These are phyloP conservation scores for Apolygus lucorum DNA, from an alignment of 1,140 invertebrate genomes.

Conservation along the genomic window DNA sequence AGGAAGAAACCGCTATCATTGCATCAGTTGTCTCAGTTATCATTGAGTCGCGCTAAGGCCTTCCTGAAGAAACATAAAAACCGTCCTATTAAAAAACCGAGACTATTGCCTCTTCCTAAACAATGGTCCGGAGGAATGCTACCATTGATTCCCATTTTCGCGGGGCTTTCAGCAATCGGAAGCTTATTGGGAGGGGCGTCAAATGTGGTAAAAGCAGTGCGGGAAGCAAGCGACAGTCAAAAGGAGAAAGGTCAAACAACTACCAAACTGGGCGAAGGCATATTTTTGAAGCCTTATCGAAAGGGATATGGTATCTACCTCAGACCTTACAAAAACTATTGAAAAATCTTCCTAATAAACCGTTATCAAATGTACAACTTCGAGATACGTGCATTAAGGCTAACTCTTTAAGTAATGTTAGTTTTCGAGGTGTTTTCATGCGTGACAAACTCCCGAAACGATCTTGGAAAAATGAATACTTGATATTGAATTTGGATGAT, in stretches of 20 bases:
- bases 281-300: constrained; percentile 38
- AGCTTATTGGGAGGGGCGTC: constrained; percentile 35
- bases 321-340: constrained; percentile 27
- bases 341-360: no score
- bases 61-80: constrained; percentile 6
- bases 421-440: constrained; percentile 31
- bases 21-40: no score
- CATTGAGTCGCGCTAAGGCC: background rate
- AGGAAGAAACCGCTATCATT: background rate
- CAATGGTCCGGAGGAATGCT: background rate
- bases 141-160: no score
- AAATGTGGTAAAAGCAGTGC: constrained; percentile 36
- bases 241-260: constrained; percentile 19
- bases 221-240: constrained; percentile 32
- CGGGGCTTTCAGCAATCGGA: constrained; percentile 2
- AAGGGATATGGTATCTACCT: no score
- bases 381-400: constrained; percentile 3
- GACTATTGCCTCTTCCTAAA: background rate
- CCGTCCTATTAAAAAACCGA: background rate
- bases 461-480: no score
- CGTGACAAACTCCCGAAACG: constrained; percentile 23
- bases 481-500: no score
- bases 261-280: constrained; percentile 36
- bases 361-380: constrained; percentile 11
- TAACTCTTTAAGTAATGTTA: no score